phyloP scores from a whole-genome alignment of 2,113 vertebrate species.

The Dasyurus viverrinus region DNA sequence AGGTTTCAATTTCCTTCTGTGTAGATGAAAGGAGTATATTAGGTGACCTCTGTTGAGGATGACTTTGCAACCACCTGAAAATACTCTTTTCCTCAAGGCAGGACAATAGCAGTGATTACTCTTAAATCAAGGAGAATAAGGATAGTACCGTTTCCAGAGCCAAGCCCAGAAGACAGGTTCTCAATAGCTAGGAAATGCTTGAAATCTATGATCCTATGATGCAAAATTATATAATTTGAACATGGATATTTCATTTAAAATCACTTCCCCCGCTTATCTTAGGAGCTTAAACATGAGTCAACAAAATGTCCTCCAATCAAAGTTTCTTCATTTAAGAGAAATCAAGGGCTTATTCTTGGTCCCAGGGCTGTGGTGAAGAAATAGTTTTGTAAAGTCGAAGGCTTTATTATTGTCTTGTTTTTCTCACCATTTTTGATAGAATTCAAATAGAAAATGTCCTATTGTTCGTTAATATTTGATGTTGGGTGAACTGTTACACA shows the following conservation, averaged over 20 bases:
- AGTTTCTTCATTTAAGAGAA: neutral
- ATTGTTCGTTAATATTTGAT: neutral
- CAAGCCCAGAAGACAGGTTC: slow-evolving; percentile 23
- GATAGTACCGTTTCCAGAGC: slow-evolving; percentile 9
- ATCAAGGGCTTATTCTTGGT: neutral
- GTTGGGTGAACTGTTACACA: neutral
- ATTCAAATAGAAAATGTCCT: neutral
- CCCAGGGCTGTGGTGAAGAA: neutral
- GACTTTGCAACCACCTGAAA: slow-evolving; percentile 14
- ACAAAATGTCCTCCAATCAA: neutral
- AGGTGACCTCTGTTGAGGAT: neutral
- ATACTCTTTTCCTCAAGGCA: neutral
- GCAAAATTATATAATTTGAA: neutral
- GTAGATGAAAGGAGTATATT: neutral
- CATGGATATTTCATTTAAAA: neutral
- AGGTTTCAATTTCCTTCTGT: neutral
- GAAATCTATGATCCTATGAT: neutral
- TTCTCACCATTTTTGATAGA: neutral
- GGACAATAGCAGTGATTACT: slow-evolving; percentile 50
- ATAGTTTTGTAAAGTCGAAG: neutral
- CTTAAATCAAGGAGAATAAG: slow-evolving; percentile 34
- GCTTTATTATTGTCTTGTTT: neutral
- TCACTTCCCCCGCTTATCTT: neutral
- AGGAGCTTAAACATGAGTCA: neutral
- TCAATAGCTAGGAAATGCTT: slow-evolving; percentile 11